phyloP scores from a whole-genome alignment of 2,113 vertebrate genomes.

The Lophotis ruficrista region DNA sequence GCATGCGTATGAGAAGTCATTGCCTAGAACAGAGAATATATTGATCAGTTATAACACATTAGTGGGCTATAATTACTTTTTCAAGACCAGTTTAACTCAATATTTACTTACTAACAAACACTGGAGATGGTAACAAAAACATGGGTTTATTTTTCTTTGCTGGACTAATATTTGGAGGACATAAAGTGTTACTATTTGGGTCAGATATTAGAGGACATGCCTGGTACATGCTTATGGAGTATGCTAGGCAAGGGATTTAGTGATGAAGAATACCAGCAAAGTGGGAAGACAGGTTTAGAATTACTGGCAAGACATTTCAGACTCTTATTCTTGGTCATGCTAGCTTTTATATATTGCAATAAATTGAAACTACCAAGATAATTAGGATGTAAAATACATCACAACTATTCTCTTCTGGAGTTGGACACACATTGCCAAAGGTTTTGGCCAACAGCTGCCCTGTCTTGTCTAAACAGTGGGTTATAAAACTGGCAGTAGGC shows the following conservation, averaged over 20 bases:
- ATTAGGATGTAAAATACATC: neutral
- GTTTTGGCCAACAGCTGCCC: neutral
- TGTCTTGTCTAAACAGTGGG: neutral
- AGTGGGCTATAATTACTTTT: neutral
- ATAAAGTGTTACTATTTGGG: neutral
- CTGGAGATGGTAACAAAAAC: neutral
- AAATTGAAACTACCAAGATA: neutral
- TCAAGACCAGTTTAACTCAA: neutral
- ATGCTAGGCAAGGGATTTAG: neutral
- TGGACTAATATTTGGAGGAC: neutral
- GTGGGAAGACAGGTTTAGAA: neutral
- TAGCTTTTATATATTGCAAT: neutral
- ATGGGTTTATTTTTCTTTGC: neutral
- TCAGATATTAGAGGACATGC: neutral
- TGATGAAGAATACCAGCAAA: neutral
- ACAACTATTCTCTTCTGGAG: neutral
- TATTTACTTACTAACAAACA: neutral
- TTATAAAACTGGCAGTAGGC: neutral
- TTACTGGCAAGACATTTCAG: neutral
- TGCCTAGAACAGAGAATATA: neutral
- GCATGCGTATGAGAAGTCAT: neutral
- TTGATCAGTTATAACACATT: neutral
- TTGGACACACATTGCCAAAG: neutral
- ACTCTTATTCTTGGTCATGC: neutral
- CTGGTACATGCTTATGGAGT: neutral